Evolutionary conservation across 2,797 vertebrate genomes (phyloP), one percentile per base, ranked within the genome.

Genomic region (Helostoma temminkii): DNA sequence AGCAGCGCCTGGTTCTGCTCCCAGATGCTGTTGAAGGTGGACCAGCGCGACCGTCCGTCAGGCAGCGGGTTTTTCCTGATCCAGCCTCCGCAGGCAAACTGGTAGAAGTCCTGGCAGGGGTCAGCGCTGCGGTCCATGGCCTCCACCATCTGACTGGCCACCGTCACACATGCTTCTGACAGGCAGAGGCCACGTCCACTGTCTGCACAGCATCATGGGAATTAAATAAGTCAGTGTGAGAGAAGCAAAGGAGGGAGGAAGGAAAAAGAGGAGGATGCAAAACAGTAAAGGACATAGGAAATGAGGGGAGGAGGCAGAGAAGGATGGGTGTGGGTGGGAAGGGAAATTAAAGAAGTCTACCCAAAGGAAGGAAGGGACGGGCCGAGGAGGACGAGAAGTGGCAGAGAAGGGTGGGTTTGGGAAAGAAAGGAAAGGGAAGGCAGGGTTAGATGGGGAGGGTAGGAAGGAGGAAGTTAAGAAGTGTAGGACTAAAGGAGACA

Each of bases 11-110:
- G 97, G 90, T 99, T 99, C 91, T 99, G 96, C 85, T 98, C 97
- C 97, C 97, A 97, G 90, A 99, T 96, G 88, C 95, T 97, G 93
- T 98, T 98, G 90, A 99, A 98, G 15, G 96, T 98, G 86, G 96
- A 98, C 97, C 98, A 99, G 41, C 96, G 95, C 4, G 98, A 97
- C 1, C 94, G 95, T 5, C 97, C 97, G 0, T 96, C 96, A 0
- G 98, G 97, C 59, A 99, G 93, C 0, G 98, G 97, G 89, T 99
- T 99, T 68, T 96, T 96, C 77, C 93, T 95, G 81, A 97, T 96
- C 98, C 97, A 99, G 26, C 97, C 98, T 3, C 98, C 98, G 0
- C 98, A 99, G 0, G 98, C 95, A 18, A 96, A 99, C 88, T 96
- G 96, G 88, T 98, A 99, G 90, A 99, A 99, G 88, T 99, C 97